Percentiles rank a stretch among this genome's conserved stretches.
Conservation (phyloP, 2,113 vertebrate species). For the Petromus typicus region DNA sequence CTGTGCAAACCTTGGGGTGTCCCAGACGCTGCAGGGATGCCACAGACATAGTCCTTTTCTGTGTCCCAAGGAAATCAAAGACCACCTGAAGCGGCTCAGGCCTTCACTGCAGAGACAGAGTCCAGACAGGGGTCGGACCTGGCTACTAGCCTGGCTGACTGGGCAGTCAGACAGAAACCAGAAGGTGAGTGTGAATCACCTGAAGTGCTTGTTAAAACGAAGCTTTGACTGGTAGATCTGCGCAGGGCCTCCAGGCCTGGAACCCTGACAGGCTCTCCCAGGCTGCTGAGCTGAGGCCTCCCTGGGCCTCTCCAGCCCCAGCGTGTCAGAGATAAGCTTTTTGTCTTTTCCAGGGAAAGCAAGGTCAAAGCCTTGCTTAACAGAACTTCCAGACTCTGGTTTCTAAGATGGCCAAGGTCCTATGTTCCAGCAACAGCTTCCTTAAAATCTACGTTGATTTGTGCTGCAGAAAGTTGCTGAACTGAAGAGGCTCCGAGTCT, state of each 20-base stretch:
- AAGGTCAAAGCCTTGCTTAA: neutral
- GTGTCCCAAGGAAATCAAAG: neutral
- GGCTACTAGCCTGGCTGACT: neutral
- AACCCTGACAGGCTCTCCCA: neutral
- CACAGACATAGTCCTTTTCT: neutral
- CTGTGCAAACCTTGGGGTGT: neutral
- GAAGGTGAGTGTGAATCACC: neutral
- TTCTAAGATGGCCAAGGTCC: neutral
- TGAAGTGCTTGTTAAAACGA: neutral
- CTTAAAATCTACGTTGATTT: neutral
- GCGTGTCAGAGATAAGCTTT: neutral
- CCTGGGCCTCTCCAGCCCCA: neutral
- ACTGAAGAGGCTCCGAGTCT: neutral
- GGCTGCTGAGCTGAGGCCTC: neutral
- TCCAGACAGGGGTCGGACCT: neutral
- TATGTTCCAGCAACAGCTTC: neutral
- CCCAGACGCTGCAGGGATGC: neutral
- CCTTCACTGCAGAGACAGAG: neutral
- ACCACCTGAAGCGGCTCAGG: neutral
- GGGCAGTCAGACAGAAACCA: neutral
- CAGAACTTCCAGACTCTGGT: neutral
- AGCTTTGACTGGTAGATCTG: neutral
- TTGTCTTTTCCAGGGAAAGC: neutral
- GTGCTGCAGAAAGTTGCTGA: neutral
- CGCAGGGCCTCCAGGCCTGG: neutral